A percentile compares a stretch with the other conserved stretches of the same genome.
Evolutionary conservation across 2,113 vertebrate species (phyloP).

Genomic region (Saccopteryx leptura): DNA sequence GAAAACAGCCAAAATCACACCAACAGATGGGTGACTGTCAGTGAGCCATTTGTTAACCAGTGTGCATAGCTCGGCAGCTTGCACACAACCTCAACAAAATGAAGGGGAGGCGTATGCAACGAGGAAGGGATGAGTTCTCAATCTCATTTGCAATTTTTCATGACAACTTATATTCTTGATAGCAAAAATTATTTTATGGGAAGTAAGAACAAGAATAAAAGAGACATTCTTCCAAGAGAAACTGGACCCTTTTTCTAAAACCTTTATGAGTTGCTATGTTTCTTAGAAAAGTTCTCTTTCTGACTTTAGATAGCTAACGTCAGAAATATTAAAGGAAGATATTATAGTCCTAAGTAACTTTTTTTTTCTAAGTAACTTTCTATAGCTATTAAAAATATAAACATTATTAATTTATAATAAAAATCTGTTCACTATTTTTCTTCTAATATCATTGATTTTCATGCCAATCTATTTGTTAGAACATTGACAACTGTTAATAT

Average conservation of each 20-base stretch:
- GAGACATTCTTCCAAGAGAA: background rate
- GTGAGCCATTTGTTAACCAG: conserved; percentile 81
- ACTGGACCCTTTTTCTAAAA: background rate
- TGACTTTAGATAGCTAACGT: background rate
- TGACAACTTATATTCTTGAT: conserved; percentile 53
- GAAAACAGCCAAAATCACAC: conserved; percentile 62
- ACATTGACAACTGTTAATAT: background rate
- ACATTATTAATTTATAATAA: background rate
- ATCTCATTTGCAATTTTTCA: conserved; percentile 68
- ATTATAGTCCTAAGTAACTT: background rate
- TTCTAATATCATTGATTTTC: background rate
- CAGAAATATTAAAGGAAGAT: conserved; percentile 34
- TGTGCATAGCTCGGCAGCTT: conserved; percentile 56
- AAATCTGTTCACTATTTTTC: background rate
- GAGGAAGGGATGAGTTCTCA: conserved; percentile 28
- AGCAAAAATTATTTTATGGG: conserved; percentile 50
- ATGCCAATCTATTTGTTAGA: conserved; percentile 14
- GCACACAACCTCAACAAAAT: conserved; percentile 32
- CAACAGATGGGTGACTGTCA: conserved; percentile 75
- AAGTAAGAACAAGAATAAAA: conserved; percentile 34
- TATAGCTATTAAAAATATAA: background rate
- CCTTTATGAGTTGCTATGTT: background rate
- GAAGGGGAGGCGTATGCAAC: background rate
- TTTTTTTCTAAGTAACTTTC: background rate
- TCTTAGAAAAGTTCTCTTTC: conserved; percentile 52